These are phyloP conservation scores for Leptinotarsa tumamoca DNA, from an alignment of 2,888 invertebrate species.

Conservation along the genomic window DNA sequence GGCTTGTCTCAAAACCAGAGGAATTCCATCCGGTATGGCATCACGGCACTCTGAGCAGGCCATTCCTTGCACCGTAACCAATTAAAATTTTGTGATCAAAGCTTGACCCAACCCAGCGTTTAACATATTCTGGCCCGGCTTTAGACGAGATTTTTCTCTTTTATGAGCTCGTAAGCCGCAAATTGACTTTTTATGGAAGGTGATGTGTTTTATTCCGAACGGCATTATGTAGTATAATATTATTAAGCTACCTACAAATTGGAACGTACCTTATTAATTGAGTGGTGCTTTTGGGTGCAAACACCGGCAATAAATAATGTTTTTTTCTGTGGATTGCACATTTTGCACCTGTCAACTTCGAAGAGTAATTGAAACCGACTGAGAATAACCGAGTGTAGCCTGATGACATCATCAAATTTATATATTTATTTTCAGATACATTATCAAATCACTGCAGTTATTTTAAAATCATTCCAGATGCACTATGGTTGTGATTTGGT, in stretches of 20 bases:
- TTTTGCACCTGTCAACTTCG: constrained; percentile 17
- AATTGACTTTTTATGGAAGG: constrained; percentile 54
- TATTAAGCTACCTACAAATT: constrained; percentile 51
- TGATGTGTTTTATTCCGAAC: constrained; percentile 44
- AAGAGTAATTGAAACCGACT: background rate
- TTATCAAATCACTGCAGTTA: too few relatives aligned
- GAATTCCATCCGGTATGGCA: constrained; percentile 30
- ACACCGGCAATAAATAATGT: constrained; percentile 22
- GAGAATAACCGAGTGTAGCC: background rate
- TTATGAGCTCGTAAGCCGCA: constrained; percentile 49
- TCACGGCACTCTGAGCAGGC: constrained; percentile 43
- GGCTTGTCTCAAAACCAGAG: background rate
- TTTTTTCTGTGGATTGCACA: constrained; percentile 31
- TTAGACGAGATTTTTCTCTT: constrained; percentile 47
- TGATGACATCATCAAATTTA: too few relatives aligned
- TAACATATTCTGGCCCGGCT: constrained; percentile 50
- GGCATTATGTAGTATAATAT: constrained; percentile 45
- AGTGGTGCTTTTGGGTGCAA: constrained; percentile 31
- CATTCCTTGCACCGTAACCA: constrained; percentile 52
- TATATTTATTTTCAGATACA: too few relatives aligned
- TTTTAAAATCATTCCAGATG: too few relatives aligned
- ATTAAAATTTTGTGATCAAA: constrained; percentile 58
- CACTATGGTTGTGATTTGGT: too few relatives aligned
- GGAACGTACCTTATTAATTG: constrained; percentile 45
- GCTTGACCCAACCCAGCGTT: constrained; percentile 54